Conservation (phyloP, 2,113 vertebrate genomes). For the Pangasianodon hypophthalmus region DNA sequence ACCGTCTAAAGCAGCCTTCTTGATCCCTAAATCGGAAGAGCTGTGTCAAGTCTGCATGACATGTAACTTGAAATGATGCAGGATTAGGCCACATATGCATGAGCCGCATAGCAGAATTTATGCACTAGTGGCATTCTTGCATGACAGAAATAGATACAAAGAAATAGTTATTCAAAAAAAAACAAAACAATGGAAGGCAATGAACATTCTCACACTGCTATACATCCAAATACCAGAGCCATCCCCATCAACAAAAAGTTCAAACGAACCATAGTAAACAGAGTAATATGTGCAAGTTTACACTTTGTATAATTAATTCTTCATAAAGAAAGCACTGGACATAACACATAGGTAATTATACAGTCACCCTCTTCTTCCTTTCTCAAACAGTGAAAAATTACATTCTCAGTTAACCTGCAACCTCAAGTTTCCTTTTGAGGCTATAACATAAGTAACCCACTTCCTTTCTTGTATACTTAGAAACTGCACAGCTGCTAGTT, state of each 20-base stretch:
- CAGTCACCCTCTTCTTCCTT: conserved; percentile 4
- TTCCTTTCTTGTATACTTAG: neutral
- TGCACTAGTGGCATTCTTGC: neutral
- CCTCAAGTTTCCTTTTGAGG: neutral
- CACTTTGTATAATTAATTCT: neutral
- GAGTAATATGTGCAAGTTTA: conserved; percentile 30
- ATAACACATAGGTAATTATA: neutral
- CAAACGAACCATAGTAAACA: conserved; percentile 24
- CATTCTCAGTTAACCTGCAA: conserved; percentile 34
- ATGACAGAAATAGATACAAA: conserved; percentile 10
- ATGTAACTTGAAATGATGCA: neutral
- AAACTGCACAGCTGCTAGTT: neutral
- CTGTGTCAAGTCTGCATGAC: neutral
- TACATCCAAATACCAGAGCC: conserved; percentile 18
- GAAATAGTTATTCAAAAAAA: neutral
- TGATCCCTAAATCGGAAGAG: neutral
- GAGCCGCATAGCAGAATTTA: neutral
- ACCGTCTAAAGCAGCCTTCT: neutral
- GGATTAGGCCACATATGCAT: neutral
- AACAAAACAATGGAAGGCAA: neutral
- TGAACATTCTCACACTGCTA: conserved; percentile 6
- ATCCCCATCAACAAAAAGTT: conserved; percentile 13
- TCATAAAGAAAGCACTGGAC: conserved; percentile 18
- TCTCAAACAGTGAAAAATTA: conserved; percentile 29
- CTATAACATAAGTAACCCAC: neutral